A percentile compares a stretch with the other conserved stretches of the same genome.
These are phyloP conservation scores for Chloroclystis v-ata DNA, from an alignment of 2,888 invertebrate genomes.

Conservation along the genomic window DNA sequence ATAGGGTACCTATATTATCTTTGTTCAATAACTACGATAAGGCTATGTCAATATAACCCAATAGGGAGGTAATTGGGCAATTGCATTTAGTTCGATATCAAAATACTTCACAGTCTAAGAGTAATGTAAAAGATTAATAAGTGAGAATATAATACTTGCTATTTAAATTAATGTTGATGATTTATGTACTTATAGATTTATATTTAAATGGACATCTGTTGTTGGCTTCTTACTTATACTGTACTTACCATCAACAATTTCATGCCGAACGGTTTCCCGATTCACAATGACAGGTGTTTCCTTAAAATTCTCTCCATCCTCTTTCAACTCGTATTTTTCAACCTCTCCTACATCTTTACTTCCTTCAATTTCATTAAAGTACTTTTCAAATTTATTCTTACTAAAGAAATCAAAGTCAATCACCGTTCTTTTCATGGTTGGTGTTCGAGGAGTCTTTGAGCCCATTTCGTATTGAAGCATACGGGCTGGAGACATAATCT, in stretches of 20 bases:
- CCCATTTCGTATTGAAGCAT: constrained; percentile 66
- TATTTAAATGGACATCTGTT: too few relatives aligned
- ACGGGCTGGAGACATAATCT: constrained; percentile 67
- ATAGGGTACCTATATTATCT: too few relatives aligned
- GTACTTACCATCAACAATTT: constrained; percentile 69
- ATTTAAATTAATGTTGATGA: too few relatives aligned
- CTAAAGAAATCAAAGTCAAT: constrained; percentile 67
- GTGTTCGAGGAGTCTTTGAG: constrained; percentile 51
- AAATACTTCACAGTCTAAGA: too few relatives aligned
- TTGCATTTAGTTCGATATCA: too few relatives aligned
- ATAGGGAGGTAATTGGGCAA: too few relatives aligned
- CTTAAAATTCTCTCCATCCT: constrained; percentile 28
- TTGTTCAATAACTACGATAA: too few relatives aligned
- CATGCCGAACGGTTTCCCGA: constrained; percentile 61
- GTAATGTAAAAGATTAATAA: too few relatives aligned
- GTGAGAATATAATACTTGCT: too few relatives aligned
- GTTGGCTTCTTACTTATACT: too few relatives aligned
- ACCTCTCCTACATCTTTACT: constrained; percentile 22
- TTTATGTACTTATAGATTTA: too few relatives aligned
- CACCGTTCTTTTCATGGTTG: constrained; percentile 68
- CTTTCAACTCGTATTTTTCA: constrained; percentile 1
- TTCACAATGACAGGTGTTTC: constrained; percentile 63
- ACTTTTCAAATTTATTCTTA: constrained; percentile 58
- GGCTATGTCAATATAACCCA: too few relatives aligned
- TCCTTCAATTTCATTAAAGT: constrained; percentile 40